Evolutionary conservation across 1,140 invertebrate species (phyloP).

Genomic region (Mesaphorura yosii): DNA sequence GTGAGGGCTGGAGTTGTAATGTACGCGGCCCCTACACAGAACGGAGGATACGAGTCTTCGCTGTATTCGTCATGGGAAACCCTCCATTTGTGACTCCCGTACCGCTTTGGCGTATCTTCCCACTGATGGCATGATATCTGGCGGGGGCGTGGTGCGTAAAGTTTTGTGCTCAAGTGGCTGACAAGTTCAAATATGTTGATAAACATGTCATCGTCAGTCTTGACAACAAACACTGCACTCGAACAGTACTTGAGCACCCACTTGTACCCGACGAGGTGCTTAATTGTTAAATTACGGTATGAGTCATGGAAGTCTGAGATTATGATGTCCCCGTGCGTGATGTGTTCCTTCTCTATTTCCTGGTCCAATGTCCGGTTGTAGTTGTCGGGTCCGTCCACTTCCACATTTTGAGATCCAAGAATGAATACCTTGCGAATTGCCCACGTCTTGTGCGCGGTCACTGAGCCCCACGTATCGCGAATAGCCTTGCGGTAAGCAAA

Average conservation of each 20-base stretch:
- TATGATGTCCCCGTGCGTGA: slow-evolving; percentile 53
- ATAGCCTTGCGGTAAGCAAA: slow-evolving; percentile 48
- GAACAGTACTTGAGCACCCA: slow-evolving; percentile 56
- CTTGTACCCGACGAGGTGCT: slow-evolving; percentile 72
- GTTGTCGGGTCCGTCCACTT: too few relatives aligned
- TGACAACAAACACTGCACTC: slow-evolving; percentile 57
- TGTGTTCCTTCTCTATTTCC: slow-evolving; percentile 49
- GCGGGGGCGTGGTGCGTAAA: slow-evolving; percentile 23
- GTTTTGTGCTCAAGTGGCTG: slow-evolving; percentile 49
- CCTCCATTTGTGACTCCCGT: slow-evolving; percentile 54
- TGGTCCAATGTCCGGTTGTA: too few relatives aligned
- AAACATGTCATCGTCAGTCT: slow-evolving; percentile 68
- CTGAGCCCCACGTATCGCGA: slow-evolving; percentile 54
- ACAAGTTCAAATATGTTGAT: slow-evolving; percentile 32
- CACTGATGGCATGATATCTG: too few relatives aligned
- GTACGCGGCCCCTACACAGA: slow-evolving; percentile 53
- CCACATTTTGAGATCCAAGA: too few relatives aligned
- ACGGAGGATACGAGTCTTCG: slow-evolving; percentile 51
- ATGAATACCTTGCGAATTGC: slow-evolving; percentile 44
- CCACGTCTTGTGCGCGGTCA: slow-evolving; percentile 36
- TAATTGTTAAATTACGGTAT: slow-evolving; percentile 76
- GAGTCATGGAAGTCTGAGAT: slow-evolving; percentile 65
- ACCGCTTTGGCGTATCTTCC: slow-evolving; percentile 28
- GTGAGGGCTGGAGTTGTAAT: neutral
- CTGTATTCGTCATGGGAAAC: slow-evolving; percentile 56